Evolutionary conservation across 1,140 invertebrate species (phyloP).

Genomic region (Drosophila lacteicornis): DNA sequence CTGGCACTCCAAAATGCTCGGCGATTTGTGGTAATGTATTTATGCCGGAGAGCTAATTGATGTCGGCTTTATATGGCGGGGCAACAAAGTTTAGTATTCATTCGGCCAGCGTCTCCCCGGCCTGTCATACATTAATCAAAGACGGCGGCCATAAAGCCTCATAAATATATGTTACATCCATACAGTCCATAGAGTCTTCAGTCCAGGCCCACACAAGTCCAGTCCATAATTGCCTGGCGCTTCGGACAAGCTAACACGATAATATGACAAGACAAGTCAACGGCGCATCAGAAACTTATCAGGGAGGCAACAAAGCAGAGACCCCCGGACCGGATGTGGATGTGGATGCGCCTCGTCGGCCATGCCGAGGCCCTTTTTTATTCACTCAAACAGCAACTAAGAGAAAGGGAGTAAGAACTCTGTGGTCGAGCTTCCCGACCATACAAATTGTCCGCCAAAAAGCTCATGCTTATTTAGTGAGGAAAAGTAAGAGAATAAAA

Average conservation of each 20-base stretch:
- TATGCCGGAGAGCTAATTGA: slow-evolving; percentile 67
- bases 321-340: slow-evolving; percentile 42
- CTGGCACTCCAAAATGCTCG: slow-evolving; percentile 53
- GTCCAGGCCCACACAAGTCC: slow-evolving; percentile 58
- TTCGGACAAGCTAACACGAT: slow-evolving; percentile 78
- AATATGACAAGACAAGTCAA: slow-evolving; percentile 79
- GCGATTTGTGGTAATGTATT: slow-evolving; percentile 80
- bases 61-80: slow-evolving; percentile 68
- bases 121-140: slow-evolving; percentile 73
- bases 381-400: neutral
- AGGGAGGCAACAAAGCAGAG: slow-evolving; percentile 36
- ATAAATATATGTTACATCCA: slow-evolving; percentile 56
- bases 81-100: slow-evolving; percentile 71
- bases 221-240: slow-evolving; percentile 68
- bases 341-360: slow-evolving; percentile 52
- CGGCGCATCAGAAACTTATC: slow-evolving; percentile 71
- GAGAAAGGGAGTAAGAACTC: neutral
- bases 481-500: neutral
- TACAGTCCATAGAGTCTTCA: neutral
- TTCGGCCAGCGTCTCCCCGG: slow-evolving; percentile 33
- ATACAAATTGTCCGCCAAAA: neutral
- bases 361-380: neutral
- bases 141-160: slow-evolving; percentile 57
- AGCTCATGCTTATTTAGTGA: neutral
- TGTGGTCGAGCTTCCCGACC: neutral